Percentiles rank a stretch among this genome's conserved stretches.
Conservation (phyloP, 2,888 invertebrate species). For the Halictus quadricinctus region DNA sequence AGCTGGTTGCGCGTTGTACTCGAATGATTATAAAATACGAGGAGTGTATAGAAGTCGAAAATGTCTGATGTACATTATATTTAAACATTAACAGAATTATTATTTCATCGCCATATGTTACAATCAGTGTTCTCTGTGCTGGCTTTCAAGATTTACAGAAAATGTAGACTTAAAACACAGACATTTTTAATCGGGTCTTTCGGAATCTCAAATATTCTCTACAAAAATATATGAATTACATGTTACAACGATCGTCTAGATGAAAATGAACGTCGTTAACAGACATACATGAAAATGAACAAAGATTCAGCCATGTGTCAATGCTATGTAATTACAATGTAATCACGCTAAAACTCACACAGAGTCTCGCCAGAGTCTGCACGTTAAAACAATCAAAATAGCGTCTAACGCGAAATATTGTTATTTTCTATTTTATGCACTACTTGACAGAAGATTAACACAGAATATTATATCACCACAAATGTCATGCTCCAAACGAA, state of each 20-base stretch:
- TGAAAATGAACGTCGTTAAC: slow-evolving; percentile 27
- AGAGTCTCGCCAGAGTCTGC: not conserved
- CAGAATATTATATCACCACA: slow-evolving; percentile 17
- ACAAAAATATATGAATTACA: slow-evolving; percentile 21
- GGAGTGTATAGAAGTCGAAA: slow-evolving; percentile 26
- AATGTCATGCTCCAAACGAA: slow-evolving; percentile 48
- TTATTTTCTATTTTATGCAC: slow-evolving; percentile 33
- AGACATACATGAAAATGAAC: slow-evolving; percentile 33
- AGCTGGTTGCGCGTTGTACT: slow-evolving; percentile 45
- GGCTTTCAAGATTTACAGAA: not conserved
- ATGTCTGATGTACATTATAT: not conserved
- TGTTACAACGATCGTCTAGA: slow-evolving; percentile 10
- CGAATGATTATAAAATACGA: slow-evolving; percentile 23
- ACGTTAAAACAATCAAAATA: not conserved
- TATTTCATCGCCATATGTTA: slow-evolving; percentile 18
- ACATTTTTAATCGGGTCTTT: slow-evolving; percentile 1
- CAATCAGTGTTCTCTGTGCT: not conserved
- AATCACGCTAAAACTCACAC: slow-evolving; percentile 38
- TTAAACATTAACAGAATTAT: slow-evolving; percentile 32
- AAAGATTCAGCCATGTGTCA: slow-evolving; percentile 39
- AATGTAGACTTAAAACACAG: slow-evolving; percentile 15
- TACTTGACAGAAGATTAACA: slow-evolving; percentile 51
- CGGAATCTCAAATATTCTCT: not conserved
- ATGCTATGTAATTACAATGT: slow-evolving; percentile 38
- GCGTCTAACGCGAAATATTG: slow-evolving; percentile 10